These are phyloP conservation scores for Elachura formosa DNA, from an alignment of 2,113 vertebrate genomes.

Conservation along the genomic window DNA sequence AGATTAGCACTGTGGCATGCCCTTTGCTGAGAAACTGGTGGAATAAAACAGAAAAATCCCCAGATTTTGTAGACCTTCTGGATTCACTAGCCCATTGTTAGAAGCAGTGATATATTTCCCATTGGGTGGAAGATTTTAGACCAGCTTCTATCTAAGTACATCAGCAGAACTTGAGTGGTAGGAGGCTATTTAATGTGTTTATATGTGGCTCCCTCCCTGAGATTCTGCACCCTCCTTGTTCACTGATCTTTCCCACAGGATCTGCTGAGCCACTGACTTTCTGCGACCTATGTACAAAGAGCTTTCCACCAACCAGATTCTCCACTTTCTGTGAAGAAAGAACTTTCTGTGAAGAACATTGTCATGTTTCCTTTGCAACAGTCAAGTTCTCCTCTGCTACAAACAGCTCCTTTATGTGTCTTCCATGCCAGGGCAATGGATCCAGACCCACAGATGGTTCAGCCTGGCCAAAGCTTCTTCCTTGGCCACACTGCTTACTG, in stretches of 20 bases:
- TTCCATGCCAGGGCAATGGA: rapidly evolving
- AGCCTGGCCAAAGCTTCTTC: not conserved
- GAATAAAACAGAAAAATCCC: not conserved
- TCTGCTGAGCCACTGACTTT: not conserved
- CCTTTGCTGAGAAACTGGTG: not conserved
- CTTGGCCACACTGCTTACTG: not conserved
- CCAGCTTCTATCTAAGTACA: not conserved
- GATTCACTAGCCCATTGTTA: not conserved
- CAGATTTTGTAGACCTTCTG: not conserved
- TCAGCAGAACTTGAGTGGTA: not conserved
- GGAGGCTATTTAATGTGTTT: not conserved
- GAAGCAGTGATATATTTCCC: not conserved
- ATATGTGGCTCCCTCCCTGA: not conserved
- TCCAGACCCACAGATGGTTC: not conserved
- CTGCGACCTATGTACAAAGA: not conserved
- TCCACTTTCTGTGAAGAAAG: not conserved
- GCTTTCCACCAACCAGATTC: not conserved
- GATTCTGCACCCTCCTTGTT: not conserved
- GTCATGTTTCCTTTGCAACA: rapidly evolving
- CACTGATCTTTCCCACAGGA: not conserved
- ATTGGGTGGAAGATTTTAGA: not conserved
- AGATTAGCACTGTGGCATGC: not conserved
- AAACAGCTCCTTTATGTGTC: not conserved
- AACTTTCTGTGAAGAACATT: no score
- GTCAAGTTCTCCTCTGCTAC: not conserved